phyloP scores from a whole-genome alignment of 2,888 invertebrate genomes.

The Hydropsyche betteni region DNA sequence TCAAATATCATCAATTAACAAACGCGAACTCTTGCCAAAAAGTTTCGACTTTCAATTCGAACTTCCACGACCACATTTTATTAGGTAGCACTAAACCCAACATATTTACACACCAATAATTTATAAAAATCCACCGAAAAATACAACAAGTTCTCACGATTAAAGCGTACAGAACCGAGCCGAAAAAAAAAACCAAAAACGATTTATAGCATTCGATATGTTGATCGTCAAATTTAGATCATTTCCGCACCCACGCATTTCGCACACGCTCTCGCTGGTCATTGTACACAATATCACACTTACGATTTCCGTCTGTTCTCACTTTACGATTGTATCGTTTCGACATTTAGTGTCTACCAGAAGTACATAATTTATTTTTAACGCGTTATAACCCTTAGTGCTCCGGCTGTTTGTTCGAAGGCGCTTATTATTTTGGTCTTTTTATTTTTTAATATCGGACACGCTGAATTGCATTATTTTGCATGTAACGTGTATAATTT shows the following conservation, averaged over 20 bases:
- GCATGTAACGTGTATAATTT: slow-evolving; percentile 17
- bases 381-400: no score
- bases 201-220: neutral
- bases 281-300: slow-evolving; percentile 1
- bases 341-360: slow-evolving; percentile 13
- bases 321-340: neutral
- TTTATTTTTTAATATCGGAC: neutral
- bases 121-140: no score
- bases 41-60: no score
- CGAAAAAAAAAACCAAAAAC: no score
- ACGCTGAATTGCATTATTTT: slow-evolving; percentile 3
- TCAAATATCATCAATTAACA: no score
- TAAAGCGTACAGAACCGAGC: no score
- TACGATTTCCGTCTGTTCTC: neutral
- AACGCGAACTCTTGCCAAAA: no score
- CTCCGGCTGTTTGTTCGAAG: neutral
- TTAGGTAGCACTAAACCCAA: no score
- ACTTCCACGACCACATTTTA: no score
- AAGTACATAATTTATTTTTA: no score
- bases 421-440: neutral
- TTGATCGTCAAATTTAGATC: slow-evolving; percentile 10
- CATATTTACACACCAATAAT: no score
- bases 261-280: neutral
- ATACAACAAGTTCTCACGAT: no score
- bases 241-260: slow-evolving; percentile 2